phyloP scores from a whole-genome alignment of 2,797 vertebrate genomes.

The Phoxinus dragarum region DNA sequence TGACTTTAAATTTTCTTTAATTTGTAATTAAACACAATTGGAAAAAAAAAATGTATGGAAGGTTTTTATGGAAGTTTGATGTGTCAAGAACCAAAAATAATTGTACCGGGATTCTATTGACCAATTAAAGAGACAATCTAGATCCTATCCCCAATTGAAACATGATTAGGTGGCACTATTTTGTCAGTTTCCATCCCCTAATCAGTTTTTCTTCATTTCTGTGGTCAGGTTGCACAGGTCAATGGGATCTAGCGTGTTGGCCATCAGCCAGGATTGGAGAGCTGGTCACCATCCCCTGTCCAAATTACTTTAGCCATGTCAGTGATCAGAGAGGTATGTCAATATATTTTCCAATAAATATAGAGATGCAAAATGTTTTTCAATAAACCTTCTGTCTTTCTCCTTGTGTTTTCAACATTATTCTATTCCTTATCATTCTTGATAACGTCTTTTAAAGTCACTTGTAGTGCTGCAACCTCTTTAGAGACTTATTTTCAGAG shows the following conservation, averaged over 20 bases:
- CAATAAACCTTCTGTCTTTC: neutral
- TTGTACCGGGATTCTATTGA: neutral
- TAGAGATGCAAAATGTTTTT: conserved; percentile 1
- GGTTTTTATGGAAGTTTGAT: neutral
- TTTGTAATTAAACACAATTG: neutral
- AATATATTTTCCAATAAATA: neutral
- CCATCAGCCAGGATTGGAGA: conserved; percentile 83
- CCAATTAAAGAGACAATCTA: neutral
- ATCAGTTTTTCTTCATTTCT: conserved; percentile 12
- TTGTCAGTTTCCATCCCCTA: neutral
- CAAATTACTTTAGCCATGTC: conserved; percentile 83
- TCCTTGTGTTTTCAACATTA: neutral
- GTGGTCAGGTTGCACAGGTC: conserved; percentile 82
- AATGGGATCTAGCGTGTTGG: conserved; percentile 95
- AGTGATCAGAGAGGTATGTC: conserved; percentile 78
- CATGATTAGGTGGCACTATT: neutral
- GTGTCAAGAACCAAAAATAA: neutral
- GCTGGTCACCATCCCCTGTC: conserved; percentile 85
- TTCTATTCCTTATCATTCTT: neutral
- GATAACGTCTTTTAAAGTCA: neutral
- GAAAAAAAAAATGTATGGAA: neutral
- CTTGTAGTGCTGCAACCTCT: neutral
- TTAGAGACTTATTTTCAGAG: neutral
- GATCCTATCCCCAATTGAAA: neutral
- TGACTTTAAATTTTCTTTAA: neutral